These are phyloP conservation scores for Hemibagrus wyckioides DNA, from an alignment of 2,113 vertebrate genomes.

Conservation along the genomic window DNA sequence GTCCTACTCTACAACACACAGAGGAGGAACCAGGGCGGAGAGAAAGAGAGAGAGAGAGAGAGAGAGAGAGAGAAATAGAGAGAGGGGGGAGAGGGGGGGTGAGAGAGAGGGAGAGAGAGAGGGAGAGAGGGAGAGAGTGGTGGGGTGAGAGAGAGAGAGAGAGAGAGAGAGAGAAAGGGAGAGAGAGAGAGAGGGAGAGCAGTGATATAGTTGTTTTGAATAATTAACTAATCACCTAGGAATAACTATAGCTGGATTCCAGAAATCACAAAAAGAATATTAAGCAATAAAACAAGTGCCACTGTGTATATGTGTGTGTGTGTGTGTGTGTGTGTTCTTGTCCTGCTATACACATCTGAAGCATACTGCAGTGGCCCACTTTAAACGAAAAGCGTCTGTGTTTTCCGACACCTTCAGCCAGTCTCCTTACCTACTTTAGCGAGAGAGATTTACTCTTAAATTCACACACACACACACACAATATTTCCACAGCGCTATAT, in stretches of 20 bases:
- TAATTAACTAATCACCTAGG: slow-evolving; percentile 11
- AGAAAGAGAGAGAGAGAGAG: slow-evolving; percentile 12
- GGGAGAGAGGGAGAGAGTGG: neutral
- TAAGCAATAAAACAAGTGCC: neutral
- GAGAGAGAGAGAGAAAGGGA: neutral
- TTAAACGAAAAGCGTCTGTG: slow-evolving; percentile 30
- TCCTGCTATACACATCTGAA: slow-evolving; percentile 24
- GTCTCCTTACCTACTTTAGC: slow-evolving; percentile 10
- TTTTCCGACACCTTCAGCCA: slow-evolving; percentile 30
- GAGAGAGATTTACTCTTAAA: neutral
- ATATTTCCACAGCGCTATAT: no score
- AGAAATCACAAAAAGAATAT: neutral
- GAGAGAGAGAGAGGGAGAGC: neutral
- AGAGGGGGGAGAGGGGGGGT: slow-evolving; percentile 21
- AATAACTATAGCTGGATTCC: neutral
- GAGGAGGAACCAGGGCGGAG: slow-evolving; percentile 24
- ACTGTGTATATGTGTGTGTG: slow-evolving; percentile 9
- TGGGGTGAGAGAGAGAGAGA: neutral
- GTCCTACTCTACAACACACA: slow-evolving; percentile 13
- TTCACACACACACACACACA: neutral
- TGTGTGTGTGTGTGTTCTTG: neutral
- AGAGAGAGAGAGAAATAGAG: slow-evolving; percentile 7
- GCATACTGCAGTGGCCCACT: slow-evolving; percentile 53
- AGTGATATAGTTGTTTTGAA: neutral
- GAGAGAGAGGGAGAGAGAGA: slow-evolving; percentile 8